Base-by-base conservation (phyloP, 2,113 vertebrate species). In the Nicator chloris region DNA sequence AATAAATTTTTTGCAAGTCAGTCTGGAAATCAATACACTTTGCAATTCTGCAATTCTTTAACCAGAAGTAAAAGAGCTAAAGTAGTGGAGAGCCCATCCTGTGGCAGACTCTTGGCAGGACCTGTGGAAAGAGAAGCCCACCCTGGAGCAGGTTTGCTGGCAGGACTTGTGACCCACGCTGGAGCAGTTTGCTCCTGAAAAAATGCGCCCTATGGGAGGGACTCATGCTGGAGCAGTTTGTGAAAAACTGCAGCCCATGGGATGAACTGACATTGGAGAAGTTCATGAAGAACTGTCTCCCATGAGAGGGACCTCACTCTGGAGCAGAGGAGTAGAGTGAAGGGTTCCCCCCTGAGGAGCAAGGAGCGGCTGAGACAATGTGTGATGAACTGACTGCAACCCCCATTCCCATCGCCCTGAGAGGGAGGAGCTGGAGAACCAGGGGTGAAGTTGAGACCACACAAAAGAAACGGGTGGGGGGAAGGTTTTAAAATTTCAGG, bases 361-460 rank as follows among this genome's bases (percentile, higher is more conserved):
- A 76, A n/a, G 49, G 20, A 80, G 26, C 1, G 0, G 39, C 53
- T 68, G 31, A 35, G 31, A 44, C 35, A 65, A 60, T 0, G 0
- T 19, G 16, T 42, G 39, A 35, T 28, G 51, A 70, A 53, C 44
- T 21, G 30, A 30, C 27, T 20, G 35, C 27, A 71, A 8, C 1
- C n/a, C 22, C n/a, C 11, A 26, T 30, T 57, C 20, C 26, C 19
- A 15, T 9, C 21, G 44, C 7, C 13, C 27, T 45, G 31, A 13
- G 23, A 35, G 21, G 28, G 33, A 50, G 33, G 6, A 84, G 12
- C 16, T 2, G 50, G 47, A 73, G 20, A 66, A 35, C 9, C 6
- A 6, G 31, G 8, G 35, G 21, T 4, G 22, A 50, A 30, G 20
- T 1, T 69, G 9, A 70, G 21, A 21, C 10, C 7, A 14, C 13